Evolutionary conservation across 2,888 invertebrate genomes (phyloP).

Genomic region (Thalpophila matura): DNA sequence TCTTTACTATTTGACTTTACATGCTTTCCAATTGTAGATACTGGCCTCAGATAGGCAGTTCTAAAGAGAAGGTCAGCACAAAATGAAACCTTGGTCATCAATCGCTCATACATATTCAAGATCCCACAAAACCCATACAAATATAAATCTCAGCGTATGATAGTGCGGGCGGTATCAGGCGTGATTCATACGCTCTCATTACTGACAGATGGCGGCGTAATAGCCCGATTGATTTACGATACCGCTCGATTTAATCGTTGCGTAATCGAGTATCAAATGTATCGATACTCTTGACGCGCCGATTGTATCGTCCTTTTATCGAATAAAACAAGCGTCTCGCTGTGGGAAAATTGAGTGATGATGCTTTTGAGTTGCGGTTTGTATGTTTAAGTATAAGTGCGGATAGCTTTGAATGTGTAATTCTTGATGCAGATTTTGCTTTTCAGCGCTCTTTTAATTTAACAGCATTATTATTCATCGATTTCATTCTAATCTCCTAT

Average conservation of each 20-base stretch:
- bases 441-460: not conserved
- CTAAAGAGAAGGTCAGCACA: not conserved
- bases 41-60: not conserved
- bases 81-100: constrained; percentile 19
- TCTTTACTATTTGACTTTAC: not conserved
- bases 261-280: constrained; percentile 72
- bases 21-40: not conserved
- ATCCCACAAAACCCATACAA: constrained; percentile 45
- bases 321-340: constrained; percentile 48
- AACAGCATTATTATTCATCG: not conserved
- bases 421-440: constrained; percentile 8
- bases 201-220: constrained; percentile 86
- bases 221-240: constrained; percentile 86
- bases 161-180: constrained; percentile 61
- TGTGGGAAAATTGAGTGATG: constrained; percentile 43
- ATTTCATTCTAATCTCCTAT: too few relatives aligned
- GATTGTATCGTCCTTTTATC: constrained; percentile 63
- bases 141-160: constrained; percentile 57
- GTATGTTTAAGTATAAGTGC: constrained; percentile 14
- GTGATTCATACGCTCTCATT: constrained; percentile 86
- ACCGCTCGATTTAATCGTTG: constrained; percentile 78
- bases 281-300: constrained; percentile 61
- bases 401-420: constrained; percentile 11
- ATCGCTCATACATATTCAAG: constrained; percentile 43
- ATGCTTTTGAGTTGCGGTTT: constrained; percentile 40